Evolutionary conservation across 2,797 vertebrate species (phyloP).

Genomic region (Scolopax bukidnonensis): DNA sequence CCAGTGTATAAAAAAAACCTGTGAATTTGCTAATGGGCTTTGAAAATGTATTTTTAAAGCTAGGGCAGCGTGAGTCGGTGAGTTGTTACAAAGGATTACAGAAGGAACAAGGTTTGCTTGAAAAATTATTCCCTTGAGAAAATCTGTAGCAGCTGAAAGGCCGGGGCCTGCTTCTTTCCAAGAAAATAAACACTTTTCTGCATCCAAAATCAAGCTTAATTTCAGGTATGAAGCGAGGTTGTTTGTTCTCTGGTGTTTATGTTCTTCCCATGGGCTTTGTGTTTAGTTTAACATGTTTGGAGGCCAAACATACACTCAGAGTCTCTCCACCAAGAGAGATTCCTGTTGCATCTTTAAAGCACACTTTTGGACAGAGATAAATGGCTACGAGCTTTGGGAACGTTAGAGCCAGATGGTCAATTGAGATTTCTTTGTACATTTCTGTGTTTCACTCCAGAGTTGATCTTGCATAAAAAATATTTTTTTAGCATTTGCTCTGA

Average conservation of each 20-base stretch:
- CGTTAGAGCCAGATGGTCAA: constrained; percentile 11
- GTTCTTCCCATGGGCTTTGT: background rate
- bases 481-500: constrained; percentile 2
- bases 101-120: constrained; percentile 36
- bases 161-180: background rate
- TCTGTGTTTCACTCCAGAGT: constrained; percentile 4
- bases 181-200: constrained; percentile 38
- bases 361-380: constrained; percentile 50
- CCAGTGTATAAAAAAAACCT: constrained; percentile 71
- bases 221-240: background rate
- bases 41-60: constrained; percentile 73
- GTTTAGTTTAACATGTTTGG: background rate
- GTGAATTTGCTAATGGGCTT: constrained; percentile 81
- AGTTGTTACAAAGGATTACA: constrained; percentile 44
- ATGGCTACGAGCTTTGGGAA: background rate
- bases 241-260: background rate
- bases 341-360: background rate
- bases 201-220: background rate
- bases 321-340: background rate
- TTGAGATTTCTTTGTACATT: background rate
- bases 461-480: constrained; percentile 16
- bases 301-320: background rate
- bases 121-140: constrained; percentile 27
- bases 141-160: constrained; percentile 28
- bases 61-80: constrained; percentile 43